Evolutionary conservation across 2,888 invertebrate genomes (phyloP), one percentile per base, ranked within the genome.

Genomic region (Sericinus montela): DNA sequence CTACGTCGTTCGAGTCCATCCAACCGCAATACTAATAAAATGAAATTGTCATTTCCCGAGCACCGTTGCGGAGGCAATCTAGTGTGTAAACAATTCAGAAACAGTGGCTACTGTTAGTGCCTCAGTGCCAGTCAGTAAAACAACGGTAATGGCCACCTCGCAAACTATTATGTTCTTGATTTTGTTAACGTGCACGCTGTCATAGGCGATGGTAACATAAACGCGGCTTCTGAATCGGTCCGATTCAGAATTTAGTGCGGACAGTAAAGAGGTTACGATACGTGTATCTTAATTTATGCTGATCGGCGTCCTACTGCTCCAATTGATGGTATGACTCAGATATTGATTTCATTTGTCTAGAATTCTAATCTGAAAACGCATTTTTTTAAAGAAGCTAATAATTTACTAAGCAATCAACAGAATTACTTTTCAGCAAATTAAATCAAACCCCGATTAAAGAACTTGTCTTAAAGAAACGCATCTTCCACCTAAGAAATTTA

Each of bases 1-100:
- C 11, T 11, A 6, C 11, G 40, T 13, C 16, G 19, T 28, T 16
- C 46, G n/a, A 47, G 34, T n/a, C 36, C 44, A 40, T 45, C 35
- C 36, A 25, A 45, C 46, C 45, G 39, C 43, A 46, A 46, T 42
- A 50, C 46, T 34, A 44, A 53, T 53, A 53, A 50, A 53, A 50
- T 45, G 45, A 38, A 47, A 53, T 51, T 45, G 53, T 41, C 53
- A 50, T 44, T 48, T 47, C 35, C 52, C 38, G 16, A 9, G 29
- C 42, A 30, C 36, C 32, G 36, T 19, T 42, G 45, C 11, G 7
- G 14, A 23, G 25, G 30, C 37, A 39, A 46, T 52, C 45, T 34
- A 35, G 47, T 38, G 42, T 42, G 53, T 51, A 43, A 51, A 54
- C 53, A 41, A 54, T 51, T 43, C 48, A 2, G 19, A 6, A 45